These are phyloP conservation scores for Theristicus caerulescens DNA, from an alignment of 2,113 vertebrate genomes.

Conservation along the genomic window DNA sequence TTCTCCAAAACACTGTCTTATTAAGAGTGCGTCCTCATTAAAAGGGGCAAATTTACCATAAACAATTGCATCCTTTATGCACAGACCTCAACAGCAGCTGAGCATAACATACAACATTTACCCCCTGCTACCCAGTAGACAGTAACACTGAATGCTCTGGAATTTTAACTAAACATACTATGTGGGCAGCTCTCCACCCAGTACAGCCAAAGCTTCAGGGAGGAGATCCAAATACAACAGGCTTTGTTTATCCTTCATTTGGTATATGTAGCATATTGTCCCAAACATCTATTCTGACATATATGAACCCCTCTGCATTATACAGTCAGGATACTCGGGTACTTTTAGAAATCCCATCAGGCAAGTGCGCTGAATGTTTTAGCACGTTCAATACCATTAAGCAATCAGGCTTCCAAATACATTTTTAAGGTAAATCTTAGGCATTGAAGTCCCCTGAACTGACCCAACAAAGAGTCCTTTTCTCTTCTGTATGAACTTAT, in stretches of 20 bases:
- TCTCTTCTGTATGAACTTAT: neutral
- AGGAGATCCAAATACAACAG: neutral
- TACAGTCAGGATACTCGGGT: rapidly evolving
- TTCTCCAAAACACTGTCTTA: slow-evolving; percentile 31
- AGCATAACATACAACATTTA: neutral
- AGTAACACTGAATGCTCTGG: neutral
- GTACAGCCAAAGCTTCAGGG: neutral
- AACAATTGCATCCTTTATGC: slow-evolving; percentile 9
- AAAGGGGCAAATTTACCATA: slow-evolving; percentile 34
- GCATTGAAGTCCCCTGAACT: neutral
- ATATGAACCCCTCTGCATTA: neutral
- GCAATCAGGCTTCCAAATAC: neutral
- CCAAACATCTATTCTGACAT: neutral
- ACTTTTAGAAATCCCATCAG: neutral
- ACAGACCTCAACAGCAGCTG: neutral
- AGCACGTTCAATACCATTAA: rapidly evolving
- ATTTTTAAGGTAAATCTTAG: neutral
- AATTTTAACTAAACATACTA: neutral
- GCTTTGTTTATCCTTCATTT: neutral
- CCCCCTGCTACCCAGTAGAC: neutral
- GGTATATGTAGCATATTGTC: neutral
- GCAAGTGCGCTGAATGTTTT: neutral
- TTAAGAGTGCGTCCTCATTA: slow-evolving; percentile 44
- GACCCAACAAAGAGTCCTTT: neutral
- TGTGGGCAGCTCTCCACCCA: neutral